Evolutionary conservation across 53 echinoderm and acorn worm species (phyloP), one percentile per base, ranked within the genome.

Genomic region (Astropecten irregularis): DNA sequence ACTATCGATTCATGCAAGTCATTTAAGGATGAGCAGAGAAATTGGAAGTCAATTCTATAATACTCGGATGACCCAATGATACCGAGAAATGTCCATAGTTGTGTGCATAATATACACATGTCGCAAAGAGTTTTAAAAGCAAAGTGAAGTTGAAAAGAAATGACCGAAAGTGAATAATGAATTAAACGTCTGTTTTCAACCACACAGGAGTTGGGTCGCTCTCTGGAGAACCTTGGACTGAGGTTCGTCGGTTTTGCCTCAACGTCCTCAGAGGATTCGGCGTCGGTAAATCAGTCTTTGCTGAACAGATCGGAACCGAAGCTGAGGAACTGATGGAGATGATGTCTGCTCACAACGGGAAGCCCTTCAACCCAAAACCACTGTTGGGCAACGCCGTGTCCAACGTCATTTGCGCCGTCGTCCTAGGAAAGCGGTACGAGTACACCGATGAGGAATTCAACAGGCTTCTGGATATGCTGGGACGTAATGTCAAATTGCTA

Each of bases 211-310:
- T 85, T 5, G 31, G 36, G 6, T 28, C 36, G 18, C 26, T 48
- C 19, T 15, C 29, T 16, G 85, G 85, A 11, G 62, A 57, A 0
- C 23, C 20, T 15, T 85, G 85, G 85, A 61, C 36, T 22, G 59
- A 72, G 29, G 58, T 54, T 9, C 40, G 73, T 25, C 54, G 69
- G 27, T 85, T 85, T 35, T 23, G 46, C 34, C 48, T 85, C 15
- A 69, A 61, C 31, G 9, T 59, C 11, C 72, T 85, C 31, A 72
- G 85, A 10, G 59, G 72, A 14, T 85, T 85, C 21, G 85, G 85
- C 31, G 59, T 85, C 13, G 85, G 85, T 38, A 85, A 72, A 42
- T 85, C 85, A 18, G 42, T 54, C 13, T 85, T 85, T 40, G 71
- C 72, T 39, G 69, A 71, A 18, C 26, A 69, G 27, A 69, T 85